Percentiles rank a stretch among this genome's conserved stretches.
phyloP scores from a whole-genome alignment of 2,797 vertebrate genomes.

The Pteropus rufus region DNA sequence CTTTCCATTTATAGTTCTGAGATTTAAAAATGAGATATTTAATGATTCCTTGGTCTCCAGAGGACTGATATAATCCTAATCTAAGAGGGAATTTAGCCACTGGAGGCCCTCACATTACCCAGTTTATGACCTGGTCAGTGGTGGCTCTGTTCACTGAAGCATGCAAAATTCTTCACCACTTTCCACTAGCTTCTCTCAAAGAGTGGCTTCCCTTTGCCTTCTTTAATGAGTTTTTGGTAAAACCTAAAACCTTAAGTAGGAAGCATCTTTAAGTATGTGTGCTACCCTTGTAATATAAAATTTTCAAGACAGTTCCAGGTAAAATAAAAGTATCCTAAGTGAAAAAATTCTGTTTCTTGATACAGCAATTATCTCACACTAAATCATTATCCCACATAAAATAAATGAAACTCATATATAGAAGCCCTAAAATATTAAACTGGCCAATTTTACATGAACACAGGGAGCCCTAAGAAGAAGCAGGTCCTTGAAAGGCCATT shows the following conservation, averaged over 20 bases:
- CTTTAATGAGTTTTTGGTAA: background rate
- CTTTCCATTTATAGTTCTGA: background rate
- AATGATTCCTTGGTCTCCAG: background rate
- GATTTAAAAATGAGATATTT: background rate
- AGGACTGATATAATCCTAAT: background rate
- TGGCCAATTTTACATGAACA: conserved; percentile 11
- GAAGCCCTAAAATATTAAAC: conserved; percentile 19
- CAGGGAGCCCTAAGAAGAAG: conserved; percentile 21
- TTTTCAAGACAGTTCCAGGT: background rate
- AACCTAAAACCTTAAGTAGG: background rate
- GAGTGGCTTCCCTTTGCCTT: background rate
- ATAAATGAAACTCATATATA: background rate
- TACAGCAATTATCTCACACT: background rate
- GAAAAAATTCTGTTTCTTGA: background rate
- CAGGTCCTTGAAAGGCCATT: background rate
- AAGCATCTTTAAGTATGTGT: background rate
- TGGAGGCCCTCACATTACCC: background rate
- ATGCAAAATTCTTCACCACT: background rate
- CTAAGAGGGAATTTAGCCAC: background rate
- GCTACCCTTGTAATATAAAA: background rate
- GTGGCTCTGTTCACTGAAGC: background rate
- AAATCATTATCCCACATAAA: background rate
- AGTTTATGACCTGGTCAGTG: fast-evolving
- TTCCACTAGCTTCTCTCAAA: background rate
- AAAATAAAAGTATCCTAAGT: background rate